Base-by-base conservation (phyloP, 1,140 invertebrate genomes). In the Sarcophaga bullata region DNA sequence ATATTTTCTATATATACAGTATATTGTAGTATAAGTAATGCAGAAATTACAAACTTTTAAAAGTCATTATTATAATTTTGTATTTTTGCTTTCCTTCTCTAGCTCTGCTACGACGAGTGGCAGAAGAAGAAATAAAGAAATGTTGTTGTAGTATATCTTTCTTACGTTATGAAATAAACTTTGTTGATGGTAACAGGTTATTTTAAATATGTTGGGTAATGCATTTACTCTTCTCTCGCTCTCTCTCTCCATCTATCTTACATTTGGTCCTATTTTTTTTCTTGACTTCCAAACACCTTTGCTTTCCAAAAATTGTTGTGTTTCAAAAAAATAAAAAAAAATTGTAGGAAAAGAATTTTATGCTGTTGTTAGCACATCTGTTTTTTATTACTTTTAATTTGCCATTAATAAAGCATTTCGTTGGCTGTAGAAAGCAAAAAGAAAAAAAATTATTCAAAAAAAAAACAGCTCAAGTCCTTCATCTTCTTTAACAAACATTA, bases 321-420 rank as follows among this genome's bases (percentile, higher is more conserved):
- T 11, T 49, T 52, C 13, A 49, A 49, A 6, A 37, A 25, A 17
- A 19, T 11, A 62, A 62, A 49, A 50, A 25, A 47, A 46, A 15
- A 73, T n/a, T n/a, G 37, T 10, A 7, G 37, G 49, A 78, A 50
- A 50, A n/a, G 62, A 80, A 47, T 80, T 80, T 80, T 88, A 85
- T 87, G 87, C 87, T 85, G 86, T 86, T 87, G 87, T 89, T 87
- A 89, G 87, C 87, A 89, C 87, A 89, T 89, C 87, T 89, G 87
- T 87, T 88, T 89, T 89, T 89, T 89, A 89, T 89, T 89, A 87
- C 87, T 88, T 89, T 89, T 89, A 89, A 89, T 89, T 89, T 87
- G 87, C 87, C 87, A 88, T 89, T 89, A 89, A 89, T 89, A 89
- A 87, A 86, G 87, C 87, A 89, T 89, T 88, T 85, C 85, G 83